Conservation (phyloP, 2,113 vertebrate species). For the Craseonycteris thonglongyai region DNA sequence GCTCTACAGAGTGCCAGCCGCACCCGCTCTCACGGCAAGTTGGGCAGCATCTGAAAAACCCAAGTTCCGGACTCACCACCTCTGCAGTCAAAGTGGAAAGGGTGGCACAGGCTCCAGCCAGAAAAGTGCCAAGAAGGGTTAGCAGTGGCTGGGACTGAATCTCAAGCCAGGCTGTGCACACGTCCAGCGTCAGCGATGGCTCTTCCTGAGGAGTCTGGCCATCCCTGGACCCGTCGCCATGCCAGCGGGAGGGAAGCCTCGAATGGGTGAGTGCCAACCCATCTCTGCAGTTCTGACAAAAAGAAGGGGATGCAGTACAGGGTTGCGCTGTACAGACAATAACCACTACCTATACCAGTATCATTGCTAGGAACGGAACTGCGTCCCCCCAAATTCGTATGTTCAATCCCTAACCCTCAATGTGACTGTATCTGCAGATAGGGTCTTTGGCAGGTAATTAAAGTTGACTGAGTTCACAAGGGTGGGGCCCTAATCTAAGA, state of each 20-base stretch:
- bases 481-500: background rate
- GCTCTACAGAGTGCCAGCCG: background rate
- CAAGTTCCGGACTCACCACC: background rate
- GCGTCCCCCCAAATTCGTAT: rapidly evolving
- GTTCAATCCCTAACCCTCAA: background rate
- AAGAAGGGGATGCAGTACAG: background rate
- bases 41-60: background rate
- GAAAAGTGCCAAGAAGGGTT: background rate
- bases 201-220: background rate
- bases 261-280: no score
- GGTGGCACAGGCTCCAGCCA: background rate
- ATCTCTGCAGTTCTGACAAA: background rate
- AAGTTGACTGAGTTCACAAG: background rate
- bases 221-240: background rate
- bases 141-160: background rate
- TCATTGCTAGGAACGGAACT: background rate
- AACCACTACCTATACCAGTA: background rate
- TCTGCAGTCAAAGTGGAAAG: background rate
- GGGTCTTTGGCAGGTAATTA: background rate
- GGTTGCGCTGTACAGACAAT: background rate
- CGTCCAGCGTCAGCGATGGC: background rate
- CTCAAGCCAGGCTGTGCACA: background rate
- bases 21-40: background rate
- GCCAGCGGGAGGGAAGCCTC: background rate
- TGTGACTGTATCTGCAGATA: background rate